Evolutionary conservation across 1,140 invertebrate species (phyloP).

Genomic region (Macrosteles quadrilineatus): DNA sequence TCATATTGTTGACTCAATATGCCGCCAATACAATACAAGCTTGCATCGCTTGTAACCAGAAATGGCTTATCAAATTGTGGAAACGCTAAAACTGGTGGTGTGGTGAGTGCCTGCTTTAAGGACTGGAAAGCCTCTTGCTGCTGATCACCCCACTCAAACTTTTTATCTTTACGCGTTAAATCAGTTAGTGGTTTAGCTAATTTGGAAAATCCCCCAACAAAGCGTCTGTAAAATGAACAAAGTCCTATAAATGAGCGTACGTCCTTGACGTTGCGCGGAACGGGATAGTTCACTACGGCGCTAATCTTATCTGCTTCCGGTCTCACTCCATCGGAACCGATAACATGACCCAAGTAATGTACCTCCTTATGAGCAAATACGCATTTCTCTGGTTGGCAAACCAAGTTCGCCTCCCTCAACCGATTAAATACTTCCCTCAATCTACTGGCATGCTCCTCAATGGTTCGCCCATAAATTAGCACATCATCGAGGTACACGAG

Average conservation of each 20-base stretch:
- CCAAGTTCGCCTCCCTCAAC: not conserved
- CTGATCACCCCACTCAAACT: not conserved
- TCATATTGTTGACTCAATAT: not conserved
- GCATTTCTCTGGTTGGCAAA: no score
- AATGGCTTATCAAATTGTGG: not conserved
- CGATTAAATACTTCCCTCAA: not conserved
- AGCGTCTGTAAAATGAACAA: not conserved
- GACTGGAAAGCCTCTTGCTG: not conserved
- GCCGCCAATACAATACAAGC: not conserved
- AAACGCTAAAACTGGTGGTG: not conserved
- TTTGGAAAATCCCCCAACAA: not conserved
- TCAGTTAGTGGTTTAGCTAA: not conserved
- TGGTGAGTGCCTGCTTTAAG: not conserved
- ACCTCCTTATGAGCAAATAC: no score
- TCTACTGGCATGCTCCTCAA: not conserved
- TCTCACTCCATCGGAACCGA: not conserved
- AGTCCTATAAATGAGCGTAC: not conserved
- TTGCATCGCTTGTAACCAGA: not conserved
- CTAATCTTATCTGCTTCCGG: not conserved
- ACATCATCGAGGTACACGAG: not conserved
- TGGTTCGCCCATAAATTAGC: not conserved
- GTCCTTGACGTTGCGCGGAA: not conserved
- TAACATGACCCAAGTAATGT: not conserved
- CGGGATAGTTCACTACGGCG: no score
- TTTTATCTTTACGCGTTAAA: not conserved